Evolutionary conservation across 2,113 vertebrate genomes (phyloP).

Genomic region (Alethe castanea): DNA sequence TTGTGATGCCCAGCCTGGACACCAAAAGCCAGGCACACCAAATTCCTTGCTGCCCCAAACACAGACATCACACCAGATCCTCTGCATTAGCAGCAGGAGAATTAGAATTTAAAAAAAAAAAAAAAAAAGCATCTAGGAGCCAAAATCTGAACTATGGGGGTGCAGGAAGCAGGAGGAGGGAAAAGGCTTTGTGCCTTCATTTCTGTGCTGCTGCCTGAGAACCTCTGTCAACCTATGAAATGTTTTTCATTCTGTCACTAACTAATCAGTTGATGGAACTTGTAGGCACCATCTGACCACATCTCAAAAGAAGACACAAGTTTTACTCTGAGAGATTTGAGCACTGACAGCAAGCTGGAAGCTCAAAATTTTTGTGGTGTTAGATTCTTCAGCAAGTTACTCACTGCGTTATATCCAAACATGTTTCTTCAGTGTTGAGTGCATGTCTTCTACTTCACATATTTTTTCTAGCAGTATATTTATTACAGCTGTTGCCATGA

Average conservation of each 20-base stretch:
- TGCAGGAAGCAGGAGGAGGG: background rate
- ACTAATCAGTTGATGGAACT: background rate
- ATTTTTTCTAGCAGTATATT: background rate
- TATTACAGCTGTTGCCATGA: background rate
- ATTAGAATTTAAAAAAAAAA: background rate
- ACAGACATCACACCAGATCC: background rate
- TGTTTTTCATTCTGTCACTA: background rate
- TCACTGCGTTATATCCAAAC: background rate
- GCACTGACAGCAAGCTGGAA: background rate
- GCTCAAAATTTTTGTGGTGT: background rate
- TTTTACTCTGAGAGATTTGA: background rate
- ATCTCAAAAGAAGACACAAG: background rate
- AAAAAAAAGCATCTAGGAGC: no score
- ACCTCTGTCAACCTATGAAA: background rate
- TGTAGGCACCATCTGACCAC: background rate
- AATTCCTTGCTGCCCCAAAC: background rate
- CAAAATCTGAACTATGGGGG: background rate
- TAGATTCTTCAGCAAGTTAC: background rate
- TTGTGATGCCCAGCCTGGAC: background rate
- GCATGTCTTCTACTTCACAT: background rate
- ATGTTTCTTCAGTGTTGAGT: background rate
- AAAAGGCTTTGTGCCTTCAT: background rate
- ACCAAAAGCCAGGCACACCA: background rate
- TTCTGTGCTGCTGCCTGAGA: background rate
- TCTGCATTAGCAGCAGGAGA: background rate